Percentiles rank a stretch among this genome's conserved stretches.
Evolutionary conservation across 2,113 vertebrate species (phyloP).

Genomic region (Malurus melanocephalus): DNA sequence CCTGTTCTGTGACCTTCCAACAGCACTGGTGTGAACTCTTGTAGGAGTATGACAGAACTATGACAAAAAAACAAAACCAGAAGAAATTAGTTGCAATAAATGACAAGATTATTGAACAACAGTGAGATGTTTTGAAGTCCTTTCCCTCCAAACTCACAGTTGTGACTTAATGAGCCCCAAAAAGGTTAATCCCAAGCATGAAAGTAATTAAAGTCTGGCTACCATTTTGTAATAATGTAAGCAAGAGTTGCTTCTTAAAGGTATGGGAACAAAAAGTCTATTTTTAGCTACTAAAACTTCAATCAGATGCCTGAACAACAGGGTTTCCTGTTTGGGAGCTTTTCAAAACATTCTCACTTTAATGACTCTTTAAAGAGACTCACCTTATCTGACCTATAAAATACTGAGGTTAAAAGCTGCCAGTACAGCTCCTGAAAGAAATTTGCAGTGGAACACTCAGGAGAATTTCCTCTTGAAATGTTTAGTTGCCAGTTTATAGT

Average conservation of each 20-base stretch:
- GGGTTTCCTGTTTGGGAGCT: conserved; percentile 45
- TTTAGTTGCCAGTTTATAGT: background rate
- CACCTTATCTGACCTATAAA: conserved; percentile 37
- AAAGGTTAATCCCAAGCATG: background rate
- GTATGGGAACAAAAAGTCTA: background rate
- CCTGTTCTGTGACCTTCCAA: background rate
- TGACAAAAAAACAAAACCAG: background rate
- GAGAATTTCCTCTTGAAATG: background rate
- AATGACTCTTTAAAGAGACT: conserved; percentile 40
- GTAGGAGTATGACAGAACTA: conserved; percentile 10
- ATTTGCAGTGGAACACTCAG: background rate
- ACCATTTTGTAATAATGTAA: background rate
- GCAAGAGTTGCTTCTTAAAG: background rate
- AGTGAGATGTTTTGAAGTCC: background rate
- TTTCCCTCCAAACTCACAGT: background rate
- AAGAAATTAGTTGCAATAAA: background rate
- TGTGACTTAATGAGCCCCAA: background rate
- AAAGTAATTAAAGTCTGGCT: background rate
- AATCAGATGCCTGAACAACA: conserved; percentile 23
- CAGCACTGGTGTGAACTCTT: background rate
- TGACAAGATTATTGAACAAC: too few relatives aligned
- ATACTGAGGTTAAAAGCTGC: background rate
- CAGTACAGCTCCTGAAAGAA: background rate
- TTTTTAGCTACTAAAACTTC: conserved; percentile 21
- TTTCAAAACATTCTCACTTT: conserved; percentile 51